A percentile compares a stretch with the other conserved stretches of the same genome.
Conservation (phyloP, 2,888 invertebrate genomes). For the Gibbula magus region DNA sequence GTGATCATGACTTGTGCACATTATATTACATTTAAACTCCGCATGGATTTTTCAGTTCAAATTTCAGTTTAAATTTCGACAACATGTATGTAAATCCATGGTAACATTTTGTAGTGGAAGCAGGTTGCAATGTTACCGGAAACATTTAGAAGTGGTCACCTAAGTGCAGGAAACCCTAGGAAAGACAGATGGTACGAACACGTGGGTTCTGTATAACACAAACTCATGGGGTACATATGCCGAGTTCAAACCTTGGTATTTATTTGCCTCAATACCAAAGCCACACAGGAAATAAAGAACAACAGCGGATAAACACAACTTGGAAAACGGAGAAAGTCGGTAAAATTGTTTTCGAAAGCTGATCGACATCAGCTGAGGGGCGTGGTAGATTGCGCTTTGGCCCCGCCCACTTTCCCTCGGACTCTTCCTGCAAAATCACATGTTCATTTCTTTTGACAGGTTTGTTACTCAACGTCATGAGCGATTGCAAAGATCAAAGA, state of each 20-base stretch:
- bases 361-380: background rate
- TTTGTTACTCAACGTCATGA: constrained; percentile 5
- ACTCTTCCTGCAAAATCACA: background rate
- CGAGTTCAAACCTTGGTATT: background rate
- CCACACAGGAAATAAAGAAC: constrained; percentile 11
- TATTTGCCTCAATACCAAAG: constrained; percentile 3
- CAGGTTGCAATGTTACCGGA: no score
- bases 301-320: background rate
- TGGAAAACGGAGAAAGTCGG: background rate
- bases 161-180: background rate
- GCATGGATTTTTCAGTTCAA: no score
- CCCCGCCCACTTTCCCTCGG: background rate
- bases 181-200: background rate
- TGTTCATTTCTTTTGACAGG: constrained; percentile 2
- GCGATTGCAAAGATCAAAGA: background rate
- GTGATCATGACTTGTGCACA: no score
- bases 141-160: no score
- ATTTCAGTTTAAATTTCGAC: no score
- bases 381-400: background rate
- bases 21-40: no score
- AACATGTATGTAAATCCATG: no score
- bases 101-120: no score
- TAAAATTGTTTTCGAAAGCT: background rate
- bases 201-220: background rate
- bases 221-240: background rate